phyloP scores from a whole-genome alignment of 2,113 vertebrate genomes.

The Saimiri boliviensis region DNA sequence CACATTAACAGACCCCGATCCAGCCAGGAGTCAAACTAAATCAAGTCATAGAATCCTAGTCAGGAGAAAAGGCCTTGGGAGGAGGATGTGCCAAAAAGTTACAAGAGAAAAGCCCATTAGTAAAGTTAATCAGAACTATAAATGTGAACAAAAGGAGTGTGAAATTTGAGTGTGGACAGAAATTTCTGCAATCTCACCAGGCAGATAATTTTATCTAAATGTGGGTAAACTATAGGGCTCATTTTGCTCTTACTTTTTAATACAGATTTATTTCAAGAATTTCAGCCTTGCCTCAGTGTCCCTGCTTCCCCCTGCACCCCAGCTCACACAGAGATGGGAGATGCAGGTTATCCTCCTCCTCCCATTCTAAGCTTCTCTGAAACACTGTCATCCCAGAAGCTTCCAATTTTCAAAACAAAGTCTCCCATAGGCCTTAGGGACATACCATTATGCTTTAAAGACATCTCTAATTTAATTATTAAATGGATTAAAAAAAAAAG shows the following conservation, averaged over 20 bases:
- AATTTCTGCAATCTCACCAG: neutral
- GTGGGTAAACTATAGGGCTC: neutral
- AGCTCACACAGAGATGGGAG: neutral
- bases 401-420: conserved; percentile 48
- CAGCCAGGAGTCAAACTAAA: neutral
- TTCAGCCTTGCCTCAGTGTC: neutral
- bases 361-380: neutral
- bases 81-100: neutral
- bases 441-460: conserved; percentile 54
- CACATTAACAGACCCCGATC: neutral
- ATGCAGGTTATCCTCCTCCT: fast-evolving
- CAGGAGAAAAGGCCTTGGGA: neutral
- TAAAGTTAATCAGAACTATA: neutral
- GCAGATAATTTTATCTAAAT: conserved; percentile 9
- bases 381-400: neutral
- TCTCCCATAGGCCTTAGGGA: neutral
- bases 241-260: neutral
- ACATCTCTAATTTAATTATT: conserved; percentile 73
- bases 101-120: neutral
- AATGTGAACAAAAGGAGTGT: neutral
- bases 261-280: neutral
- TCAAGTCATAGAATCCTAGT: neutral
- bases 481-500: conserved; percentile 59
- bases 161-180: neutral
- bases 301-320: no score